phyloP scores from a whole-genome alignment of 2,797 vertebrate species.

The Gymnopithys bicolor region DNA sequence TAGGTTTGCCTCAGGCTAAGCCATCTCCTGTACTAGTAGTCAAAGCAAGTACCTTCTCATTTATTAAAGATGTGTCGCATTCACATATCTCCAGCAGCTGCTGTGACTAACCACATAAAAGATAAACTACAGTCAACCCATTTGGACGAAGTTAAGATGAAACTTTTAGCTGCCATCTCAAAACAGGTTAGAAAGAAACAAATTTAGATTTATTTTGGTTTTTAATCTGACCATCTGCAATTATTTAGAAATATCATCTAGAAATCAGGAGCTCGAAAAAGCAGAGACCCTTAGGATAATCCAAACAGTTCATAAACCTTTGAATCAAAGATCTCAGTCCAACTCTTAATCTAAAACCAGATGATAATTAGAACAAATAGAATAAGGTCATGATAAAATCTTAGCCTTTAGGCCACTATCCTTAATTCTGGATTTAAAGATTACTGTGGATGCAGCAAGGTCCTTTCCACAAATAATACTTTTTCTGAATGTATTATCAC shows the following conservation, averaged over 20 bases:
- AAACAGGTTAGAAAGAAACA: not conserved
- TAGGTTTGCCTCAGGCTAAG: conserved; percentile 62
- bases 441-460: not conserved
- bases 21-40: conserved; percentile 22
- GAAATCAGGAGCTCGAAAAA: not conserved
- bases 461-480: not conserved
- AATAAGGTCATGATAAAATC: not conserved
- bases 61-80: conserved; percentile 45
- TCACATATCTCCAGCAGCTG: not conserved
- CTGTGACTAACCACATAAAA: not conserved
- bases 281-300: not conserved
- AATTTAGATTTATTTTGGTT: not conserved
- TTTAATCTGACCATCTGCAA: not conserved
- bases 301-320: not conserved
- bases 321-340: not conserved
- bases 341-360: not conserved
- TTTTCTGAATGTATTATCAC: rapidly evolving
- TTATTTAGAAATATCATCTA: not conserved
- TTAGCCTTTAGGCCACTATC: not conserved
- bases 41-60: conserved; percentile 44
- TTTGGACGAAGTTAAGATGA: not conserved
- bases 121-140: not conserved
- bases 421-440: not conserved
- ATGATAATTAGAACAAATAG: not conserved
- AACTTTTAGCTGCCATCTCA: not conserved